These are phyloP conservation scores for Platyrinchus mystaceus DNA, from an alignment of 2,797 vertebrate species.

Conservation along the genomic window DNA sequence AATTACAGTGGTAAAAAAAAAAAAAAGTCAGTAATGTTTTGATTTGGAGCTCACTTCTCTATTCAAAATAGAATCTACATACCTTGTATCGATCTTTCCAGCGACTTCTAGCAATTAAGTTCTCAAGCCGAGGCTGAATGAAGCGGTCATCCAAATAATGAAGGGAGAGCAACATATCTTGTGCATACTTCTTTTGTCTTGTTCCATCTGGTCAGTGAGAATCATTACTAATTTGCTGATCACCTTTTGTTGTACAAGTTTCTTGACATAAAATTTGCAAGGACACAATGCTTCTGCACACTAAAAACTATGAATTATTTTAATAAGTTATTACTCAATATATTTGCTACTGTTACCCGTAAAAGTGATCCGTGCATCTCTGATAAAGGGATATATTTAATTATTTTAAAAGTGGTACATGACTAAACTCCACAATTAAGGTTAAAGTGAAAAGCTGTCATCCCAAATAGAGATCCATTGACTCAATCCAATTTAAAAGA, in stretches of 20 bases:
- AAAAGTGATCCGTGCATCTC: neutral
- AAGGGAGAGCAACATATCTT: conserved; percentile 81
- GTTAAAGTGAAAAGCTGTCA: neutral
- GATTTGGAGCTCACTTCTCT: neutral
- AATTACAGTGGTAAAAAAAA: neutral
- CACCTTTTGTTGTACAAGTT: neutral
- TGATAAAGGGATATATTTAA: neutral
- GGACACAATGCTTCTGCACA: neutral
- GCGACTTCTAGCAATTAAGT: conserved; percentile 77
- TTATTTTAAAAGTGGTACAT: neutral
- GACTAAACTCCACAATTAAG: neutral
- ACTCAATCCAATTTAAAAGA: neutral
- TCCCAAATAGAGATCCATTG: neutral
- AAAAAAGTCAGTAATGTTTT: neutral
- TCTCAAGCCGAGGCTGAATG: conserved; percentile 82
- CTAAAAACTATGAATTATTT: neutral
- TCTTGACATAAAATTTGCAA: neutral
- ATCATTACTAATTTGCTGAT: neutral
- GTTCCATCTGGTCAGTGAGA: conserved; percentile 74
- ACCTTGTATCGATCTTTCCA: conserved; percentile 86
- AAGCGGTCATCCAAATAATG: conserved; percentile 80
- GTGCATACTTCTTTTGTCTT: conserved; percentile 80
- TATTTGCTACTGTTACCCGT: neutral
- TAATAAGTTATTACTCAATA: neutral
- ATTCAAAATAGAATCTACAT: neutral